Conservation (phyloP, 2,888 invertebrate species). For the Octodonta nipae region DNA sequence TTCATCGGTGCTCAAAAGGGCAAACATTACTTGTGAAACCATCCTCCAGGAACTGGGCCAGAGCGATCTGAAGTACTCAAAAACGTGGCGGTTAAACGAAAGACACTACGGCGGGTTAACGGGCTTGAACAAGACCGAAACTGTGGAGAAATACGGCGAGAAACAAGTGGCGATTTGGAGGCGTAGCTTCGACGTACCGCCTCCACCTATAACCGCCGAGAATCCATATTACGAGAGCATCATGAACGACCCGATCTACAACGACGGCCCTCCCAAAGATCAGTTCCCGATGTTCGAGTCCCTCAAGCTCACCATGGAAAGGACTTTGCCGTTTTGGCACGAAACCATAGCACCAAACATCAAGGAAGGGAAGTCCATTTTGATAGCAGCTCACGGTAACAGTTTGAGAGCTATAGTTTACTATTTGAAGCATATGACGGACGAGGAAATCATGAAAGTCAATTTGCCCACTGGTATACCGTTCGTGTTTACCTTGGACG, state of each 20-base stretch:
- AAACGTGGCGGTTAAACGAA: constrained; percentile 76
- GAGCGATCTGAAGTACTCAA: constrained; percentile 50
- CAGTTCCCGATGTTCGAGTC: constrained; percentile 76
- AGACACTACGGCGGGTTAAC: constrained; percentile 79
- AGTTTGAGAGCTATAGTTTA: constrained; percentile 75
- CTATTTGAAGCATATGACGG: constrained; percentile 56
- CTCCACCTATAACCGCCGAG: constrained; percentile 64
- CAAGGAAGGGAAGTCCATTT: constrained; percentile 59
- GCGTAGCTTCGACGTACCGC: constrained; percentile 67
- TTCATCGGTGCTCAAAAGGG: constrained; percentile 67
- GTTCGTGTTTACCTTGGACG: constrained; percentile 47
- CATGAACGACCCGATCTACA: constrained; percentile 61
- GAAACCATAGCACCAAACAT: constrained; percentile 65
- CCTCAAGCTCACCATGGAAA: constrained; percentile 63
- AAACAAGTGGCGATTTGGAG: constrained; percentile 68
- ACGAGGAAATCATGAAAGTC: constrained; percentile 45
- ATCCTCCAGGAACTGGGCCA: constrained; percentile 56
- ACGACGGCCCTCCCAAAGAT: constrained; percentile 52
- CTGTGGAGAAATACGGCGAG: constrained; percentile 74
- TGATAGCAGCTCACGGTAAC: constrained; percentile 79
- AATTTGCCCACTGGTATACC: constrained; percentile 54
- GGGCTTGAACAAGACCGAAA: constrained; percentile 68
- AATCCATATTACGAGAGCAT: constrained; percentile 65
- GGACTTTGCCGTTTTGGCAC: constrained; percentile 80
- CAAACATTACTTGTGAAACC: constrained; percentile 56